A percentile compares a stretch with the other conserved stretches of the same genome.
phyloP scores from a whole-genome alignment of 2,113 vertebrate species.

The Laticauda colubrina region DNA sequence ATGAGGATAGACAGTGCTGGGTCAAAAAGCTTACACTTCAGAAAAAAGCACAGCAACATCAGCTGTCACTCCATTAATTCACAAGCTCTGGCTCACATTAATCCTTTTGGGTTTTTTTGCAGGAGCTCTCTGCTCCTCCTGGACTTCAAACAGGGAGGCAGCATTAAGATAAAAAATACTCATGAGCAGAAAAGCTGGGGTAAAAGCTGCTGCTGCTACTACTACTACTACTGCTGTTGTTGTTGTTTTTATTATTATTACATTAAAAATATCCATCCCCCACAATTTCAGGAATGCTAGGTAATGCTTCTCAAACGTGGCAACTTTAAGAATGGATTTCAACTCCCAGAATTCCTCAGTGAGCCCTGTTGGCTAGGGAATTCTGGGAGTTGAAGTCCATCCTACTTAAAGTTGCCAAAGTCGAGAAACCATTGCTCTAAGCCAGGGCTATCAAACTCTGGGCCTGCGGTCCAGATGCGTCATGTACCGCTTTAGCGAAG shows the following conservation, averaged over 20 bases:
- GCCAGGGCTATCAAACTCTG: too few relatives aligned
- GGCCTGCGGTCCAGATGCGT: too few relatives aligned
- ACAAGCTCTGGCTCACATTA: not conserved
- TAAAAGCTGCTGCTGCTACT: not conserved
- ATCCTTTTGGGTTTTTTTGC: not conserved
- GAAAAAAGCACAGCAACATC: not conserved
- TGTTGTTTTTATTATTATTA: not conserved
- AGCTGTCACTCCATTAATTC: constrained; percentile 25
- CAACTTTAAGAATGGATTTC: not conserved
- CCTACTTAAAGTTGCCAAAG: not conserved
- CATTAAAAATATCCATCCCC: not conserved
- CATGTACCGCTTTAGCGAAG: too few relatives aligned
- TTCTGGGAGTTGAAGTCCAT: not conserved
- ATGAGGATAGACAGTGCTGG: constrained; percentile 32
- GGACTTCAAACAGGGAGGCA: not conserved
- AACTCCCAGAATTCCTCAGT: not conserved
- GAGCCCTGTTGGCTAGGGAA: too few relatives aligned
- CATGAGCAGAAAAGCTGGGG: not conserved
- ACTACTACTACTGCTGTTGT: not conserved
- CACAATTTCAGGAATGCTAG: not conserved
- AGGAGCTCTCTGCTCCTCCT: too few relatives aligned
- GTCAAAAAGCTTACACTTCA: constrained; percentile 34
- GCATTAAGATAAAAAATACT: not conserved
- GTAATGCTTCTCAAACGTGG: not conserved
- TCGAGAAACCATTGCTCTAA: not conserved